phyloP scores from a whole-genome alignment of 2,797 vertebrate species.

The Cyclura pinguis region DNA sequence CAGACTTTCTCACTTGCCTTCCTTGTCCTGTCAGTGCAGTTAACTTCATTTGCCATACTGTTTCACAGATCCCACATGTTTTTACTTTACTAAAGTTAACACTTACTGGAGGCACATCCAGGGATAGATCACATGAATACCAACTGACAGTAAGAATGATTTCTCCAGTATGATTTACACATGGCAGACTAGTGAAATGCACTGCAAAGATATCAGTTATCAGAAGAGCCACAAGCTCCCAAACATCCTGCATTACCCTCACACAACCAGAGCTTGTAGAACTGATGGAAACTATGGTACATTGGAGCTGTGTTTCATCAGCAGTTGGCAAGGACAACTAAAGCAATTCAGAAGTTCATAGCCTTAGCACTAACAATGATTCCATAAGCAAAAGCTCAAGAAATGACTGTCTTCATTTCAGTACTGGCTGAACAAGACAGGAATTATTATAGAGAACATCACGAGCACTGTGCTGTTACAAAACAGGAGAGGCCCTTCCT shows the following conservation, averaged over 20 bases:
- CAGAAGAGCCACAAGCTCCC: neutral
- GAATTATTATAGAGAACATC: neutral
- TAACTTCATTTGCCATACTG: neutral
- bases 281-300: neutral
- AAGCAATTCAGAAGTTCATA: neutral
- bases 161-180: neutral
- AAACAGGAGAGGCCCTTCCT: neutral
- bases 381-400: neutral
- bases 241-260: neutral
- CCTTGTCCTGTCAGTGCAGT: neutral
- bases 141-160: neutral
- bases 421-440: too few species aligned
- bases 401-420: neutral
- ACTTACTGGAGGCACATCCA: neutral
- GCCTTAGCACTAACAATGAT: neutral
- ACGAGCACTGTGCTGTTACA: neutral
- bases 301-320: neutral
- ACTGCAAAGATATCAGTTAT: slow-evolving; percentile 12
- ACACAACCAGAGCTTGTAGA: neutral
- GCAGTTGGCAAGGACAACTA: neutral
- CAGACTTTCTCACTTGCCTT: slow-evolving; percentile 12
- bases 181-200: neutral
- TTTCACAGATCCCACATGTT: neutral
- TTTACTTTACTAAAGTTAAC: neutral
- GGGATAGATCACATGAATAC: neutral